Percentiles rank a stretch among this genome's conserved stretches.
These are phyloP conservation scores for Falco cherrug DNA, from an alignment of 2,797 vertebrate genomes.

Conservation along the genomic window DNA sequence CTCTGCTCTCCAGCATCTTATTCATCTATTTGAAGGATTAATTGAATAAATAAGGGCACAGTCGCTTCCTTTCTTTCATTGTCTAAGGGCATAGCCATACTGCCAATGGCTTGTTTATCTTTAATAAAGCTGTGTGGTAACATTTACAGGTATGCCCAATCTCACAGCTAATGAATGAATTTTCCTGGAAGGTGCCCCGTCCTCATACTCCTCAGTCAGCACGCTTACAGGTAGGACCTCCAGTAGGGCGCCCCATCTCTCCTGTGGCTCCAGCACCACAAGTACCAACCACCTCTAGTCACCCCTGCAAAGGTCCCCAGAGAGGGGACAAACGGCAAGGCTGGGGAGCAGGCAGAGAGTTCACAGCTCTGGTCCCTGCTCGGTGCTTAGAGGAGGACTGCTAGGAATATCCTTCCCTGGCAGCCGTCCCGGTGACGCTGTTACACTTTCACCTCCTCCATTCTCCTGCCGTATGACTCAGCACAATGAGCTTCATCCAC, in stretches of 20 bases:
- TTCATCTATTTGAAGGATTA: neutral
- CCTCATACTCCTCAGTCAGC: neutral
- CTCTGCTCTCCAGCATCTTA: neutral
- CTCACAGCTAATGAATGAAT: neutral
- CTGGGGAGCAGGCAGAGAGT: neutral
- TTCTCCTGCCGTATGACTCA: neutral
- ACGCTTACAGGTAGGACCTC: neutral
- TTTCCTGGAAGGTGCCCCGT: neutral
- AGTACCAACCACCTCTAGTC: neutral
- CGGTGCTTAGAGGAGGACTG: neutral
- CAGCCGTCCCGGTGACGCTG: accelerated
- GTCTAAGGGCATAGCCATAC: accelerated
- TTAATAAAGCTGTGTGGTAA: neutral
- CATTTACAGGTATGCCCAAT: neutral
- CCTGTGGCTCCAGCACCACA: neutral
- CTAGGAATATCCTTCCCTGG: neutral
- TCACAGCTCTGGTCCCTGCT: neutral
- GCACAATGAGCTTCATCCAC: neutral
- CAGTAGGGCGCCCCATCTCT: neutral
- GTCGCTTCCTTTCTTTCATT: neutral
- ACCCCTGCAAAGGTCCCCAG: neutral
- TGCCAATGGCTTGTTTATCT: neutral
- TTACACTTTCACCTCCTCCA: neutral
- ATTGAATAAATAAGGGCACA: neutral
- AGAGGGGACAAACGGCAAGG: neutral